Evolutionary conservation across 2,113 vertebrate genomes (phyloP), one percentile per base, ranked within the genome.

Genomic region (Percopsis transmontana): DNA sequence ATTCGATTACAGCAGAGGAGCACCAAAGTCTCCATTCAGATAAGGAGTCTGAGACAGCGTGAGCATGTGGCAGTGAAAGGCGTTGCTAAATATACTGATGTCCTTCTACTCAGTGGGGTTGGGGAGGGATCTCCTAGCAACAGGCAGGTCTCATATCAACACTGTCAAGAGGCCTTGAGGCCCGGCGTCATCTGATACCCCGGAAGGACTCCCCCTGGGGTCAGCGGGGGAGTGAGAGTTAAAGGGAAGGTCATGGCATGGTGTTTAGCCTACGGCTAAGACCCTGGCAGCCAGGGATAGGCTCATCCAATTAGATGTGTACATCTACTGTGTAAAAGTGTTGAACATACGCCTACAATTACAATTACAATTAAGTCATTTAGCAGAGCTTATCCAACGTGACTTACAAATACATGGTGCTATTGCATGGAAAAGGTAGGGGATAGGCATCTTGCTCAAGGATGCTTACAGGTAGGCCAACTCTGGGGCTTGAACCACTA

Each of bases 141-240:
- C 79, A 20, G 55, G 19, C 57, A 69, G 80, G 83, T 81, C 83
- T 87, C 73, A 86, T 88, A 82, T 90, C 80, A 82, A 54, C 66
- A 71, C 52, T 84, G 81, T 84, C 86, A 85, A 68, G 74, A 74
- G 61, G 78, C 82, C 72, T 79, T 70, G 84, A 86, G 82, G 75
- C 82, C 80, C 75, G 20, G 67, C 74, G 85, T 85, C 83, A 89
- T 84, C 66, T 74, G 88, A 90, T 88, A 88, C 77, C 75, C n/a
- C n/a, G n/a, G n/a, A n/a, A n/a, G n/a, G n/a, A n/a, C n/a, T n/a
- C n/a, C n/a, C 52, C 9, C 47, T 55, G 58, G 57, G 33, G 50
- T 68, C 65, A 59, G 68, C 10, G 57, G 19, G 19, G 48, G 58
- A 58, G 21, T 51, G 47, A 33, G 62, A 60, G 71, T 2, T 66